Base-by-base conservation (phyloP, 2,797 vertebrate genomes). In the Phylloscopus collybita region DNA sequence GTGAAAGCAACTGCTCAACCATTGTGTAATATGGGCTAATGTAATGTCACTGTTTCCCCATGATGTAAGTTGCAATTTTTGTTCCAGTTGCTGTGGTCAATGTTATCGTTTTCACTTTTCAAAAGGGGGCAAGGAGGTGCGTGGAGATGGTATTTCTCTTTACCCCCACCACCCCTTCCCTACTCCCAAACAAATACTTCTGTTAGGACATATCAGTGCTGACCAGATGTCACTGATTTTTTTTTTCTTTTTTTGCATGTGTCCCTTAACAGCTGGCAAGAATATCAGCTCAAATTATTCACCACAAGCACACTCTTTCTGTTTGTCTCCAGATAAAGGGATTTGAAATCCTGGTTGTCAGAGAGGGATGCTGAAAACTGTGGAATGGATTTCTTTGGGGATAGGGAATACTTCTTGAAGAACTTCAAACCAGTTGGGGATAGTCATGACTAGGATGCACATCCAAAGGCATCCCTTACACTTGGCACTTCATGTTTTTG, bases 1-100 rank as follows among this genome's bases (percentile, higher is more conserved):
- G 97, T 98, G 98, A 98, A 98, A 98, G 98, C 98, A 98, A 98
- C 98, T 98, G 98, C 98, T 97, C 95, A 98, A 97, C 97, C 98
- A 98, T 98, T 98, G 98, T 98, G 97, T 98, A 98, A 98, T 98
- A 98, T 72, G 97, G 98, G 96, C 98, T 98, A 97, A 98, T 97
- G 97, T 97, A 97, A 98, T 98, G 96, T 96, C 97, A 97, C 98
- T 92, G 96, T 97, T 98, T 97, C 97, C 97, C 98, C 93, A 91
- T 87, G 95, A 89, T 78, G 92, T 76, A 80, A 86, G 84, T 94
- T 73, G 51, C 67, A 47, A 71, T 85, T 95, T 95, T 92, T 93
- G 83, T 92, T 89, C 87, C 90, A 88, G 94, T 94, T 85, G 80
- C 93, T 93, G 88, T 87, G 87, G 94, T 96, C 92, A 95, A 94